These are phyloP conservation scores for Salmo trutta DNA, from an alignment of 2,797 vertebrate genomes.

Conservation along the genomic window DNA sequence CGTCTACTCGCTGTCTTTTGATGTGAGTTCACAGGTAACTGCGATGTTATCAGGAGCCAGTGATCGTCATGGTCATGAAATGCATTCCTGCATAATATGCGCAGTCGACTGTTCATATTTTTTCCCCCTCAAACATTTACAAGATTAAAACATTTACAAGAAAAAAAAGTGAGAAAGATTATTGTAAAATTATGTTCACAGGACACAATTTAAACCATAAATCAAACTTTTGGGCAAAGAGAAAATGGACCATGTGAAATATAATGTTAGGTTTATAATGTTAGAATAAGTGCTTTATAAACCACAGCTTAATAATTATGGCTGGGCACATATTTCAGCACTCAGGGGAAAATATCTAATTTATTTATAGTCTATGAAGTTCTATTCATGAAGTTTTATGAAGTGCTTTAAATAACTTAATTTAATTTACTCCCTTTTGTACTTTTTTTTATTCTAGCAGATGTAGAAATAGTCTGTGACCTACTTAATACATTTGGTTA, in stretches of 20 bases:
- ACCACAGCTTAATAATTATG: not conserved
- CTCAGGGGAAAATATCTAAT: not conserved
- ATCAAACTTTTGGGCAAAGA: not conserved
- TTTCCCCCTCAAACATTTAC: not conserved
- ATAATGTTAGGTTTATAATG: not conserved
- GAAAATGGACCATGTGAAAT: not conserved
- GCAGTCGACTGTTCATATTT: not conserved
- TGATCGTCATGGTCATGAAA: not conserved
- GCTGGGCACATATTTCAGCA: not conserved
- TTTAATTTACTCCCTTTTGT: not conserved
- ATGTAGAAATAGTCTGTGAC: not conserved
- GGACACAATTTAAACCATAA: not conserved
- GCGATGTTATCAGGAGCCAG: not conserved
- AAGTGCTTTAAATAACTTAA: not conserved
- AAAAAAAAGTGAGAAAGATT: too few relatives aligned
- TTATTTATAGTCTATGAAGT: not conserved
- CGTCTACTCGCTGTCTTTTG: constrained; percentile 57
- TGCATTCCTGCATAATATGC: not conserved
- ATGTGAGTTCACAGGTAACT: constrained; percentile 70
- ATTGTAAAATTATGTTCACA: not conserved
- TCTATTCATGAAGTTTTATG: not conserved
- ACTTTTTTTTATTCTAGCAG: not conserved
- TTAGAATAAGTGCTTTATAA: not conserved
- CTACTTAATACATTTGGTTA: not conserved
- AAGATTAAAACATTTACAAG: not conserved